Conservation (phyloP, 2,797 vertebrate species). For the Neomorphus geoffroyi region DNA sequence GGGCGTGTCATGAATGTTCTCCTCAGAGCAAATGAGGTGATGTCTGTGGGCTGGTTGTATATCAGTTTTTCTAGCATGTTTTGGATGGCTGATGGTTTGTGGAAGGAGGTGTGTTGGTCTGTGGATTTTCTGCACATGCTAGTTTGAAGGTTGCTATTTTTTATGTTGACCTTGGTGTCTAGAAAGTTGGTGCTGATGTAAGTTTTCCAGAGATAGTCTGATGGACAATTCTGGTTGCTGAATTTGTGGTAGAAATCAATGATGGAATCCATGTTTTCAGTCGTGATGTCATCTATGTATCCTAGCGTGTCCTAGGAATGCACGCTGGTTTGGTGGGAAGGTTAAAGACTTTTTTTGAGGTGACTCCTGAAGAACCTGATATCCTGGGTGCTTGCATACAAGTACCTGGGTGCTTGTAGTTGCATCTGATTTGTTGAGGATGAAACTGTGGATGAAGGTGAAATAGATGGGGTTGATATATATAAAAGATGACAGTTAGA, state of each 20-base stretch:
- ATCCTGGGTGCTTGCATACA: neutral
- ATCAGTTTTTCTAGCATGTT: constrained; percentile 56
- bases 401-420: neutral
- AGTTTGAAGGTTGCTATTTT: constrained; percentile 69
- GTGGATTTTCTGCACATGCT: constrained; percentile 71
- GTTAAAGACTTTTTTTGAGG: neutral
- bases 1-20: neutral
- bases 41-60: constrained; percentile 44
- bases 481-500: neutral
- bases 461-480: neutral
- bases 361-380: neutral
- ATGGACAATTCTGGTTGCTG: constrained; percentile 15
- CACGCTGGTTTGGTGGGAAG: neutral
- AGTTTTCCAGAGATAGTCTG: constrained; percentile 57
- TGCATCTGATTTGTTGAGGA: neutral
- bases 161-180: constrained; percentile 58
- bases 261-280: neutral
- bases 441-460: neutral
- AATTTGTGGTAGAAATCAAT: constrained; percentile 36
- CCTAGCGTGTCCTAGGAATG: neutral
- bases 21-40: constrained; percentile 66
- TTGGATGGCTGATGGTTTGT: constrained; percentile 59
- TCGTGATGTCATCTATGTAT: neutral
- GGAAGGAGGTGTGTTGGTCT: constrained; percentile 71
- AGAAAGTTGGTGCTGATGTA: constrained; percentile 60